These are phyloP conservation scores for Morus bassanus DNA, from an alignment of 2,797 vertebrate genomes.

Conservation along the genomic window DNA sequence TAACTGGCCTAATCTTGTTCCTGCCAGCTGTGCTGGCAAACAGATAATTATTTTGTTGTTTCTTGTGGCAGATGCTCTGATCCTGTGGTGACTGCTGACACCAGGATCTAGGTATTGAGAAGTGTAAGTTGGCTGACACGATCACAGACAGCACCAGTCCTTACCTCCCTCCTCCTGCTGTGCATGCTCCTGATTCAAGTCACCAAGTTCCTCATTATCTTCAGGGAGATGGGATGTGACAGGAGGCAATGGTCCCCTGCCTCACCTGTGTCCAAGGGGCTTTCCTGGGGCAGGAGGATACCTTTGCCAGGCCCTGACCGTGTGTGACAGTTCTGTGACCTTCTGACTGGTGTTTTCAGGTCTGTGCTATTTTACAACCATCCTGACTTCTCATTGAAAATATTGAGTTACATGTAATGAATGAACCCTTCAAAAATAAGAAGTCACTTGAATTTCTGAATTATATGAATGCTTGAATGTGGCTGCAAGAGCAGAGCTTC, in stretches of 20 bases:
- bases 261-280: not conserved
- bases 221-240: not conserved
- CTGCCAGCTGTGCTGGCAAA: not conserved
- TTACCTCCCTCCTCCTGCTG: not conserved
- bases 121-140: not conserved
- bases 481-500: not conserved
- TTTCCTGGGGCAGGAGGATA: not conserved
- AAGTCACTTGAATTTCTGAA: not conserved
- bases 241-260: not conserved
- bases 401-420: not conserved
- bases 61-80: not conserved
- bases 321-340: rapidly evolving
- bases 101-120: not conserved
- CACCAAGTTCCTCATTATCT: not conserved
- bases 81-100: not conserved
- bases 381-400: not conserved
- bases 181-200: rapidly evolving
- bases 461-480: not conserved
- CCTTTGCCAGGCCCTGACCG: not conserved
- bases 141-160: not conserved
- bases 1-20: not conserved
- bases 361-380: not conserved
- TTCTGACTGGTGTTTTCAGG: not conserved
- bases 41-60: not conserved
- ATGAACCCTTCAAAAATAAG: not conserved